A percentile compares a stretch with the other conserved stretches of the same genome.
These are phyloP conservation scores for Motacilla alba DNA, from an alignment of 2,113 vertebrate species.

Conservation along the genomic window DNA sequence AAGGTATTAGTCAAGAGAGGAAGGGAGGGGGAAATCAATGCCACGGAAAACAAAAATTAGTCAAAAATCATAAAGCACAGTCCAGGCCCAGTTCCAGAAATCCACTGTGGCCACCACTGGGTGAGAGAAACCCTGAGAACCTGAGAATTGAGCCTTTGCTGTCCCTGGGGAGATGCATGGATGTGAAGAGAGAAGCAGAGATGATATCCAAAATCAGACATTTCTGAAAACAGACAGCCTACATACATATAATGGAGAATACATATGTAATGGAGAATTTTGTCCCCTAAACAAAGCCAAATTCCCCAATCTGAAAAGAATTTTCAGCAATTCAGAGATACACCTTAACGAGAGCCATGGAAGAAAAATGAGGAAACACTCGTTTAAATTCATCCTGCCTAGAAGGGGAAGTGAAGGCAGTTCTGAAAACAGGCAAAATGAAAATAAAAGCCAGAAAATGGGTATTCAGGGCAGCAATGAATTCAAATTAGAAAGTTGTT, in stretches of 20 bases:
- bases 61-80: background rate
- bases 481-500: background rate
- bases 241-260: background rate
- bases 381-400: background rate
- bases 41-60: background rate
- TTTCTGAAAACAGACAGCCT: background rate
- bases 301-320: background rate
- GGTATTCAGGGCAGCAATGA: background rate
- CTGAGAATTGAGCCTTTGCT: background rate
- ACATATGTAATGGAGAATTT: background rate
- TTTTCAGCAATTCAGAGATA: background rate
- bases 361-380: background rate
- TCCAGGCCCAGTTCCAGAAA: background rate
- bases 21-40: background rate
- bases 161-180: rapidly evolving
- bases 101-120: background rate
- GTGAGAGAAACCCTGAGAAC: background rate
- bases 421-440: background rate
- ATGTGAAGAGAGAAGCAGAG: background rate
- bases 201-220: background rate
- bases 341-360: background rate
- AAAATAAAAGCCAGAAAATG: background rate
- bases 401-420: background rate
- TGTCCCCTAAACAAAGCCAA: background rate
- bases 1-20: background rate